Evolutionary conservation across 1,140 invertebrate genomes (phyloP).

Genomic region (Caenorhabditis tropicalis): DNA sequence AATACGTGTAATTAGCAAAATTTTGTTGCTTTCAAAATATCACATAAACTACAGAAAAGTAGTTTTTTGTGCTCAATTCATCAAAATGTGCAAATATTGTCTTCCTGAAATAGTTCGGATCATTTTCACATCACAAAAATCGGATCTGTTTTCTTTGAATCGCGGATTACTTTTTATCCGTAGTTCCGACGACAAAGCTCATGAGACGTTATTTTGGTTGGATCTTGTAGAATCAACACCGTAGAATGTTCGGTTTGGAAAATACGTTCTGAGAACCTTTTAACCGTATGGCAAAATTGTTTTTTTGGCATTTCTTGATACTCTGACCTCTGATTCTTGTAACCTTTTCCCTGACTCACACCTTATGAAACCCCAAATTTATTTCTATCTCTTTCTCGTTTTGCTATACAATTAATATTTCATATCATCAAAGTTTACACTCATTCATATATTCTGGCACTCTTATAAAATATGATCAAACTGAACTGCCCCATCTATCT

Average conservation of each 20-base stretch:
- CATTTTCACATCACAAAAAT: background rate
- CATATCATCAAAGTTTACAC: constrained; percentile 14
- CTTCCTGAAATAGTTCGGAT: background rate
- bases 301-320: background rate
- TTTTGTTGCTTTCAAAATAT: background rate
- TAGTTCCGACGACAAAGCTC: background rate
- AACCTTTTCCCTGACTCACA: background rate
- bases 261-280: background rate
- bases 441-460: constrained; percentile 1
- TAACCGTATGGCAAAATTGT: background rate
- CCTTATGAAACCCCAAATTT: background rate
- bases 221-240: background rate
- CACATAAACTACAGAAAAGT: background rate
- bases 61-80: background rate
- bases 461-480: background rate
- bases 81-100: background rate
- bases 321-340: background rate
- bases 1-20: constrained; percentile 8
- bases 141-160: background rate
- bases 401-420: background rate
- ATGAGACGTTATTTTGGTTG: background rate
- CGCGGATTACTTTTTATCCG: background rate
- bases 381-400: background rate
- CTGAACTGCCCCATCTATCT: background rate
- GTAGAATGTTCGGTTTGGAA: background rate